Conservation (phyloP, 2,888 invertebrate genomes). For the Heterodera filipjevi region DNA sequence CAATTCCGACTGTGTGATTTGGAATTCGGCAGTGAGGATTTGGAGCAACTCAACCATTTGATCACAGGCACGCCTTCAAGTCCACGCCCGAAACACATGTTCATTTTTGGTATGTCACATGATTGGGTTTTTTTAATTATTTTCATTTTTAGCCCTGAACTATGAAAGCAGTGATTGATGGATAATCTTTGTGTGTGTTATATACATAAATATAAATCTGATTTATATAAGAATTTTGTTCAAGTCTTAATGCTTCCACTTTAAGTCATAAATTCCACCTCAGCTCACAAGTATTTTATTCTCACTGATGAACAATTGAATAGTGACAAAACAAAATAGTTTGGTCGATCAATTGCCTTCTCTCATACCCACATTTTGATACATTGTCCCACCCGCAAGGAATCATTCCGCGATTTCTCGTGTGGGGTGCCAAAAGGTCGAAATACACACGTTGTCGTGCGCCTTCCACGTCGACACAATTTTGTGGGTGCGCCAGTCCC, state of each 20-base stretch:
- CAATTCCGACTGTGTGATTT: background rate
- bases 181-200: too few relatives aligned
- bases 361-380: slow-evolving; percentile 86
- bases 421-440: slow-evolving; percentile 95
- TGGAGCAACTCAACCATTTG: slow-evolving; percentile 16
- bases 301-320: too few relatives aligned
- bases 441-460: slow-evolving; percentile 94
- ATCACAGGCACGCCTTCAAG: slow-evolving; percentile 7
- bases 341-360: background rate
- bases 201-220: too few relatives aligned
- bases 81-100: slow-evolving; percentile 6
- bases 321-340: too few relatives aligned
- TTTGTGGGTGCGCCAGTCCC: slow-evolving; percentile 97
- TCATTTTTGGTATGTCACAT: slow-evolving; percentile 10
- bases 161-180: background rate
- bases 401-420: slow-evolving; percentile 90
- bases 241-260: too few relatives aligned
- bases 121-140: slow-evolving; percentile 66
- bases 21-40: slow-evolving; percentile 5
- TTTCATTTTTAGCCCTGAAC: background rate
- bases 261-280: too few relatives aligned
- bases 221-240: too few relatives aligned
- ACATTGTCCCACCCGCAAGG: slow-evolving; percentile 98
- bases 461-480: slow-evolving; percentile 98
- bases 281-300: too few relatives aligned